A percentile compares a stretch with the other conserved stretches of the same genome.
Conservation (phyloP, 1,140 invertebrate genomes). For the Drosophila sp. region DNA sequence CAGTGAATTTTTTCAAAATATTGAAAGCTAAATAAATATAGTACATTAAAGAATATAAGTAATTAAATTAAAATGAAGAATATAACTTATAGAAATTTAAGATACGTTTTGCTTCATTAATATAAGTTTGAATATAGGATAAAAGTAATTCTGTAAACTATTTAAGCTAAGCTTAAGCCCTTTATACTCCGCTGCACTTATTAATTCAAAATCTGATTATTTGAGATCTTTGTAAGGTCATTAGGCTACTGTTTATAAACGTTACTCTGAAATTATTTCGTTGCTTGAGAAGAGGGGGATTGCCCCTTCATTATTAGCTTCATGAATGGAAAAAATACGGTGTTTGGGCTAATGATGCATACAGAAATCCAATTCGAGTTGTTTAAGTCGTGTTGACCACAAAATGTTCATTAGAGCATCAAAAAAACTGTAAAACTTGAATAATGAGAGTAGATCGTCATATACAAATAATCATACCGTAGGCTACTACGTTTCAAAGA, state of each 20-base stretch:
- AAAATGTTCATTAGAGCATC: slow-evolving; percentile 51
- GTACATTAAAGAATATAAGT: no score
- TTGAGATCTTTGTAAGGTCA: slow-evolving; percentile 4
- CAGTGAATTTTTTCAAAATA: no score
- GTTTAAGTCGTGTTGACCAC: slow-evolving; percentile 28
- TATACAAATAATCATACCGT: slow-evolving; percentile 5
- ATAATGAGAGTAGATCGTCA: slow-evolving; percentile 27
- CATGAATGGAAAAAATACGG: slow-evolving; percentile 34
- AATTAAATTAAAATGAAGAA: no score
- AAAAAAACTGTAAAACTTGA: slow-evolving; percentile 19
- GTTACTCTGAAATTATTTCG: slow-evolving; percentile 4
- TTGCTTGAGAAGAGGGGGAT: not conserved
- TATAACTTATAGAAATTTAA: no score
- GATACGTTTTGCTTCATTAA: no score
- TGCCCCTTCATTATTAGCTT: slow-evolving; percentile 19
- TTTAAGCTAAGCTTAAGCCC: no score
- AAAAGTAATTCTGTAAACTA: not conserved
- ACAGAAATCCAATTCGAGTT: slow-evolving; percentile 6
- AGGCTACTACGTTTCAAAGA: slow-evolving; percentile 4
- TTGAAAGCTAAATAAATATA: no score
- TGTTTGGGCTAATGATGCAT: slow-evolving; percentile 53
- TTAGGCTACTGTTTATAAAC: slow-evolving; percentile 36
- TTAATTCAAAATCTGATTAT: not conserved
- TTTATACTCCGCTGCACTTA: not conserved
- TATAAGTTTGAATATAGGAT: no score